Percentiles rank a stretch among this genome's conserved stretches.
phyloP scores from a whole-genome alignment of 2,797 vertebrate genomes.

The Notamacropus eugenii region DNA sequence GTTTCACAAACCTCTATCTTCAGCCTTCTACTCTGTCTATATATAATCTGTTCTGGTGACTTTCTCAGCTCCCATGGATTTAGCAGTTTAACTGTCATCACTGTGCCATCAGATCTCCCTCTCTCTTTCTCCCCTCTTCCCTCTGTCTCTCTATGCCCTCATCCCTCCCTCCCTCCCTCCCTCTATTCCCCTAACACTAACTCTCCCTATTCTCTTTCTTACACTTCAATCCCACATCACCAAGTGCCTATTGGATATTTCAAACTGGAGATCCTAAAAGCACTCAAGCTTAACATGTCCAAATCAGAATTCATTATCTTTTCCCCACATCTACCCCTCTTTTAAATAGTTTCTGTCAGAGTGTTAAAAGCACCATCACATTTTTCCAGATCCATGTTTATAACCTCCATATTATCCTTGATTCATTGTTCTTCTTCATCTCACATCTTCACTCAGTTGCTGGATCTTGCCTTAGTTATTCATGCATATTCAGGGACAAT shows the following conservation, averaged over 20 bases:
- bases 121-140: neutral
- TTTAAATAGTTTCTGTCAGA: too few relatives aligned
- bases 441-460: neutral
- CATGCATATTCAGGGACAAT: neutral
- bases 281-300: too few relatives aligned
- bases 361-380: too few relatives aligned
- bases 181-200: neutral
- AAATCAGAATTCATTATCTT: too few relatives aligned
- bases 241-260: too few relatives aligned
- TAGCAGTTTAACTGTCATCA: neutral
- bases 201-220: neutral
- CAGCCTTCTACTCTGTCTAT: neutral
- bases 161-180: too few relatives aligned
- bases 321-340: too few relatives aligned
- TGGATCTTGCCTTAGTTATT: neutral
- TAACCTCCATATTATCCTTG: too few relatives aligned
- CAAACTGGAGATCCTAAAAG: too few relatives aligned
- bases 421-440: neutral
- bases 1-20: neutral
- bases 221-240: neutral
- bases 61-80: too few relatives aligned
- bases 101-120: neutral
- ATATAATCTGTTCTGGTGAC: neutral
- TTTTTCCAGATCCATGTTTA: too few relatives aligned
- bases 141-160: neutral